Evolutionary conservation across 2,888 invertebrate genomes (phyloP).

Genomic region (Boloria selene): DNA sequence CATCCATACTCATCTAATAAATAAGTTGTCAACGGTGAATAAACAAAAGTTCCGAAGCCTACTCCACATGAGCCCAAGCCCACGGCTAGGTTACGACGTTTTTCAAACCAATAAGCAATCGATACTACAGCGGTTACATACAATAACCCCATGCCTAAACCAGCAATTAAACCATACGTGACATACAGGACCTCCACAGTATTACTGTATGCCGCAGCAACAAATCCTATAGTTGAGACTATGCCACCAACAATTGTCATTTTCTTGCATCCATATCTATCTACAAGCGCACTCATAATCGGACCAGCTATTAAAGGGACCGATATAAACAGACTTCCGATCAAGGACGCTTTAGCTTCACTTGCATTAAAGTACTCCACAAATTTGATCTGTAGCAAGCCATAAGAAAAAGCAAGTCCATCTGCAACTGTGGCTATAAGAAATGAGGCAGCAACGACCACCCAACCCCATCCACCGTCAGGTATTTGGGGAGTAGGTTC

Average conservation of each 20-base stretch:
- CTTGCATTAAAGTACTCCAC: conserved; percentile 88
- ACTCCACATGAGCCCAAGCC: conserved; percentile 94
- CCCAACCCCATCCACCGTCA: conserved; percentile 96
- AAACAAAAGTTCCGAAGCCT: conserved; percentile 93
- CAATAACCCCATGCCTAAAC: conserved; percentile 91
- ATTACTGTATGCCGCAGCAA: conserved; percentile 86
- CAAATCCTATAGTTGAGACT: conserved; percentile 88
- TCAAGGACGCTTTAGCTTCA: conserved; percentile 92
- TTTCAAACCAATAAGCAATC: conserved; percentile 96
- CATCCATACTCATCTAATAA: conserved; percentile 89
- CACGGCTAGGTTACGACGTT: conserved; percentile 92
- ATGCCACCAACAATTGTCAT: conserved; percentile 89
- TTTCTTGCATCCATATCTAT: conserved; percentile 90
- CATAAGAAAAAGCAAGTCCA: conserved; percentile 96
- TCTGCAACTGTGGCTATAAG: conserved; percentile 94
- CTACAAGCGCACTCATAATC: conserved; percentile 91
- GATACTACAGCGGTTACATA: conserved; percentile 96
- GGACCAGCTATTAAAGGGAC: conserved; percentile 93
- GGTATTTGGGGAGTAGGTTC: conserved; percentile 84
- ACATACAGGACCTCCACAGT: conserved; percentile 89
- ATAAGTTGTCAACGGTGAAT: conserved; percentile 91
- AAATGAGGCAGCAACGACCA: conserved; percentile 93
- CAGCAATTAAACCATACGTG: conserved; percentile 92
- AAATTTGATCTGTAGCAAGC: conserved; percentile 91
- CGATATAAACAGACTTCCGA: conserved; percentile 94